These are phyloP conservation scores for Sinocyclocheilus anshuiensis DNA, from an alignment of 2,113 vertebrate genomes.

Conservation along the genomic window DNA sequence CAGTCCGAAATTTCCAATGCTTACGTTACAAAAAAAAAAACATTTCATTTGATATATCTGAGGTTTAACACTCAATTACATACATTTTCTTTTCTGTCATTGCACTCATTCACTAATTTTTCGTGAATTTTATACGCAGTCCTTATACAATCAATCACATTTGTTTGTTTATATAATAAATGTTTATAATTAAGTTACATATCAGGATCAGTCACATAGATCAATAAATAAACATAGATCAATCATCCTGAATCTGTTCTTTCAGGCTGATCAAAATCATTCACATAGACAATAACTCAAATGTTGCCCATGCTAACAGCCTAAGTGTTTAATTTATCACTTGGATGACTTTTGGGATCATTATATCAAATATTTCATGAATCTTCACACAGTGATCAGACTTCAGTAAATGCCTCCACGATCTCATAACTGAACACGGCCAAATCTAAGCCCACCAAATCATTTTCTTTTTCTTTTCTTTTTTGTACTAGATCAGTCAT, in stretches of 20 bases:
- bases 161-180: neutral
- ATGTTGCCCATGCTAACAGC: slow-evolving; percentile 3
- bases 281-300: neutral
- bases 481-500: neutral
- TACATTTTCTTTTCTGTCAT: neutral
- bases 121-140: neutral
- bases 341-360: neutral
- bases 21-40: neutral
- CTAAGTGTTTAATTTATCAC: neutral
- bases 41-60: neutral
- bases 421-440: neutral
- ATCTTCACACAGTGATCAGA: slow-evolving; percentile 5
- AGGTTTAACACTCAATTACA: neutral
- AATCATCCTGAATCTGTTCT: neutral
- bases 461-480: neutral
- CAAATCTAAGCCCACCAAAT: neutral
- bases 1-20: neutral
- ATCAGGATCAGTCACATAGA: neutral
- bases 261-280: neutral
- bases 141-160: neutral
- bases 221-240: neutral
- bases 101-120: neutral
- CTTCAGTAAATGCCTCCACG: neutral
- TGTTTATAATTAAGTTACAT: neutral
- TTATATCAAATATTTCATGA: slow-evolving; percentile 3